Base-by-base conservation (phyloP, 2,113 vertebrate species). In the Rhabdomys dilectus region DNA sequence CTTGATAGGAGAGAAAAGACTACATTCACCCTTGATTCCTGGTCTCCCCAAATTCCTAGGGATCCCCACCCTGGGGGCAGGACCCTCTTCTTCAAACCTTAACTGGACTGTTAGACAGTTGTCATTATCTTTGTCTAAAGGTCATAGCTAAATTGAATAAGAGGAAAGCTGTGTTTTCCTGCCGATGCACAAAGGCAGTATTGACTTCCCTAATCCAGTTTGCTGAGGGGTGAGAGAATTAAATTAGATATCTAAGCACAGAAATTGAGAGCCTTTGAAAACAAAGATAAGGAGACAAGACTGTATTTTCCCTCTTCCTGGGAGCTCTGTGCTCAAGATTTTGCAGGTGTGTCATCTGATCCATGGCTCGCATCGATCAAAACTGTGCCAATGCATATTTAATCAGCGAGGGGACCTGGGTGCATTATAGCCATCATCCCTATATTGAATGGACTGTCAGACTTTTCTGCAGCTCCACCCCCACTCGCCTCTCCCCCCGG, bases 291-390 rank as follows among this genome's bases (percentile, higher is more conserved):
- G 99, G 98, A 98, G 98, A 98, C 98, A 98, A 97, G 99, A 98
- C 98, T 99, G 98, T 98, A 98, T 98, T 99, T 98, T 98, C 98
- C 98, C 98, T 98, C 98, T 98, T 98, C 98, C 98, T 98, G 98
- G 98, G 99, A 99, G 99, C 99, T 98, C 98, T 99, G 98, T 97
- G 98, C 99, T 98, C 98, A 98, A 98, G 98, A 99, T 99, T 99
- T 99, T 99, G 99, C 99, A 99, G 99, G 99, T 99, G 99, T 99
- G 99, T 99, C 99, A 99, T 99, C 98, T 98, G 98, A 99, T 99
- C 99, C 99, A 98, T 99, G 99, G 98, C 98, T 99, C 98, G 98
- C 99, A 99, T 99, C 99, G 99, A 99, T 99, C 99, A 99, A 99
- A 99, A 98, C 98, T 98, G 98, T 98, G 98, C 98, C 98, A 98